Evolutionary conservation across 2,888 invertebrate species (phyloP).

Genomic region (Pseudeuparius sepicola): DNA sequence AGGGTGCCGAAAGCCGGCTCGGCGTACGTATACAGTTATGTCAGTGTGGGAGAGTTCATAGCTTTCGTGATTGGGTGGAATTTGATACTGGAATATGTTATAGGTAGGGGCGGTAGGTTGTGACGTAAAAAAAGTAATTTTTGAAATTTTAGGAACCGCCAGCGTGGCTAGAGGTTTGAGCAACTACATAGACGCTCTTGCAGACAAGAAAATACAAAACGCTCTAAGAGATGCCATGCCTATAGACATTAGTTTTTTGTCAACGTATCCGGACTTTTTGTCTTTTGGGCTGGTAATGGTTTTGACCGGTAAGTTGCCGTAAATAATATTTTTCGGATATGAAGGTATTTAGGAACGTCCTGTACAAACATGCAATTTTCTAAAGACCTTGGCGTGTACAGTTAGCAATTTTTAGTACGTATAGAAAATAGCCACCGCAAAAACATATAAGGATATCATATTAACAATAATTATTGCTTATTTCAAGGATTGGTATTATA

Average conservation of each 20-base stretch:
- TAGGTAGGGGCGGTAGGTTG: slow-evolving; percentile 45
- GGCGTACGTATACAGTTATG: slow-evolving; percentile 79
- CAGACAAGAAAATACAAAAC: slow-evolving; percentile 49
- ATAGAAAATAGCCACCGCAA: too few species aligned
- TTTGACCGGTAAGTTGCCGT: slow-evolving; percentile 43
- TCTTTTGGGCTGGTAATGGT: slow-evolving; percentile 54
- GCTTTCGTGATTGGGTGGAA: slow-evolving; percentile 81
- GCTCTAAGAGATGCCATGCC: slow-evolving; percentile 46
- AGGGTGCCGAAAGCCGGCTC: slow-evolving; percentile 74
- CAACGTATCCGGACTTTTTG: slow-evolving; percentile 61
- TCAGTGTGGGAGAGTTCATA: slow-evolving; percentile 67
- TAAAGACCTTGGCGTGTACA: too few species aligned
- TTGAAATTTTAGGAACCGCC: slow-evolving; percentile 54
- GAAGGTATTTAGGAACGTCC: too few species aligned
- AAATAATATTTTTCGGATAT: too few species aligned
- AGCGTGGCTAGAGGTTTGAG: slow-evolving; percentile 66
- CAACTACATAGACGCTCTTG: slow-evolving; percentile 58
- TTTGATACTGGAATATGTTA: slow-evolving; percentile 67
- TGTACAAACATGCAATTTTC: too few species aligned
- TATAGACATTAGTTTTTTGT: slow-evolving; percentile 50
- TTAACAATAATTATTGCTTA: too few species aligned
- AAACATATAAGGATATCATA: too few species aligned
- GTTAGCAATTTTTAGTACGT: too few species aligned
- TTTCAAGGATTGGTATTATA: too few species aligned
- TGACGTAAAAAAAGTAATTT: background rate